phyloP scores from a whole-genome alignment of 2,113 vertebrate species.

The Albula goreensis region DNA sequence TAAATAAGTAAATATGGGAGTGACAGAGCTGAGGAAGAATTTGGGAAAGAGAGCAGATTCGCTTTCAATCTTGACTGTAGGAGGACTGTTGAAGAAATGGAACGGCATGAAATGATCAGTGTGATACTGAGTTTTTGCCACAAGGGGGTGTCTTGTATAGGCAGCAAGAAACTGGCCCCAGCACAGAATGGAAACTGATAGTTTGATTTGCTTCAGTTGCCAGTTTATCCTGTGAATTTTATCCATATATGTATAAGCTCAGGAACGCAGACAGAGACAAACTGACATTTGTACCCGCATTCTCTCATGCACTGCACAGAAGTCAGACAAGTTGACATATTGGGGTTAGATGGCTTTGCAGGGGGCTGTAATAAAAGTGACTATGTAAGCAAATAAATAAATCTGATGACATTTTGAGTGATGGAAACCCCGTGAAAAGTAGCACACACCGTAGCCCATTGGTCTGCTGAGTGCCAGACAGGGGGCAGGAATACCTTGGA shows the following conservation, averaged over 20 bases:
- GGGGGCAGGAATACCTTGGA: background rate
- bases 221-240: conserved; percentile 15
- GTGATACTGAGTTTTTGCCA: background rate
- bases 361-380: conserved; percentile 57
- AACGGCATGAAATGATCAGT: background rate
- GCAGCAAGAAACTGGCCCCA: background rate
- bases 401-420: conserved; percentile 64
- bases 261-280: background rate
- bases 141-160: background rate
- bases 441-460: background rate
- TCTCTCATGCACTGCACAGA: conserved; percentile 61
- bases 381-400: conserved; percentile 24
- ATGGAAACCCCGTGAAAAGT: conserved; percentile 38
- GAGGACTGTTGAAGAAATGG: background rate
- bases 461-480: background rate
- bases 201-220: background rate
- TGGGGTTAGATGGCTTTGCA: background rate
- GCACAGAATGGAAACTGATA: conserved; percentile 12
- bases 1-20: background rate
- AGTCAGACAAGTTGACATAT: conserved; percentile 51
- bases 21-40: background rate
- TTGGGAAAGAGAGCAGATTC: background rate
- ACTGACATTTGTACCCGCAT: background rate
- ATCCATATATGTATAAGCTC: background rate
- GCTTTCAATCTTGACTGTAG: background rate